Conservation (phyloP, 2,797 vertebrate genomes). For the Pseudopleuronectes americanus region DNA sequence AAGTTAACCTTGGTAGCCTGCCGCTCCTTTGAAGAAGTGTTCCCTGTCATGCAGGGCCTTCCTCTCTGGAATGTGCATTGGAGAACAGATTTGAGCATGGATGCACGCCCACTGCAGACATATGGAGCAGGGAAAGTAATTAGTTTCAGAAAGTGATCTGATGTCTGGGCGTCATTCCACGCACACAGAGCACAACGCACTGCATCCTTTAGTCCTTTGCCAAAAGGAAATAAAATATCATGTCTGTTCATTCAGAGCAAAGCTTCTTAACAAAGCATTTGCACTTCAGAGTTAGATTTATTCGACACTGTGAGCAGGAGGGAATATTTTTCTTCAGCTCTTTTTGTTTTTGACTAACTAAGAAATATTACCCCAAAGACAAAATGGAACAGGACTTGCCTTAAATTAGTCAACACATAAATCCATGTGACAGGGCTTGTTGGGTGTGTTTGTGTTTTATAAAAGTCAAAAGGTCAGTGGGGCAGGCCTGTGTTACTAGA, state of each 20-base stretch:
- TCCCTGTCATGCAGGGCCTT: conserved; percentile 33
- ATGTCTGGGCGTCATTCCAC: conserved; percentile 30
- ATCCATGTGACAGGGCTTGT: no score
- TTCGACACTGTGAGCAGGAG: conserved; percentile 12
- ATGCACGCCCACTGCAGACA: conserved; percentile 47
- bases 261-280: conserved; percentile 28
- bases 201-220: conserved; percentile 33
- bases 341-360: conserved; percentile 25
- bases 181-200: conserved; percentile 17
- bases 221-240: conserved; percentile 26
- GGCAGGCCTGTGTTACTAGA: no score
- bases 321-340: conserved; percentile 11
- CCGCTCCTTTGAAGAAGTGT: conserved; percentile 2
- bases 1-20: conserved; percentile 14
- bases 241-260: conserved; percentile 26
- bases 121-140: conserved; percentile 51
- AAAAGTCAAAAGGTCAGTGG: no score
- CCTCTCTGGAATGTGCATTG: conserved; percentile 51
- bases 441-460: no score
- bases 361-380: neutral
- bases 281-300: conserved; percentile 45
- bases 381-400: neutral
- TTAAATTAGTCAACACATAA: no score
- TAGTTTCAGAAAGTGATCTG: conserved; percentile 53
- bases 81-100: conserved; percentile 50